phyloP scores from a whole-genome alignment of 2,888 invertebrate species.

The Autographa pulchrina region DNA sequence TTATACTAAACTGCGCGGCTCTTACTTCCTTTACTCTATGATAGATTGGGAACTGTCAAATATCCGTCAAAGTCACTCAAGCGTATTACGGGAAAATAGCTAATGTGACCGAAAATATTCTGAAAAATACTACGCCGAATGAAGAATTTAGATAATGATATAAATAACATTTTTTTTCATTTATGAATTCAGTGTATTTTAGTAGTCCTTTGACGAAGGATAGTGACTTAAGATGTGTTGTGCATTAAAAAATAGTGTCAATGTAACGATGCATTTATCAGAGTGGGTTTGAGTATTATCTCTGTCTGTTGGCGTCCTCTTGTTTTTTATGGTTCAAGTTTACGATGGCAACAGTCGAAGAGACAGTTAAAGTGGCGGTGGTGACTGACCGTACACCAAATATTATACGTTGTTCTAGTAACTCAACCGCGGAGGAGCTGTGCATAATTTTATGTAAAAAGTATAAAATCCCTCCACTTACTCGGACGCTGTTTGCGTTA shows the following conservation, averaged over 20 bases:
- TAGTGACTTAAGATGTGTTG: slow-evolving; percentile 62
- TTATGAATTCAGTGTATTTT: slow-evolving; percentile 33
- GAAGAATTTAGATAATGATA: slow-evolving; percentile 53
- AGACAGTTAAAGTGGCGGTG: slow-evolving; percentile 83
- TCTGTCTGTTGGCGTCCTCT: slow-evolving; percentile 78
- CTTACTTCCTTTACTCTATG: neutral
- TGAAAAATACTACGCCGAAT: slow-evolving; percentile 55
- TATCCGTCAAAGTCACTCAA: slow-evolving; percentile 18
- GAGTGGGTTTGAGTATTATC: slow-evolving; percentile 71
- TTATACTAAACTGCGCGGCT: neutral
- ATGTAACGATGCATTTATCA: slow-evolving; percentile 63
- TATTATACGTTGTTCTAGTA: slow-evolving; percentile 81
- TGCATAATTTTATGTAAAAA: slow-evolving; percentile 92
- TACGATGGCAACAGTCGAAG: slow-evolving; percentile 83
- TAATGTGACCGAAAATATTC: slow-evolving; percentile 43
- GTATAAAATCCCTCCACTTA: slow-evolving; percentile 93
- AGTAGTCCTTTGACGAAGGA: slow-evolving; percentile 27
- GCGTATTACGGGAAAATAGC: slow-evolving; percentile 56
- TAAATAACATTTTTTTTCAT: slow-evolving; percentile 59
- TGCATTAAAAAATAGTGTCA: slow-evolving; percentile 56
- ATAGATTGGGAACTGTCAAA: neutral
- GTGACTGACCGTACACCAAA: slow-evolving; percentile 80
- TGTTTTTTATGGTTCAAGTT: slow-evolving; percentile 80
- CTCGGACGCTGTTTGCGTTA: slow-evolving; percentile 94
- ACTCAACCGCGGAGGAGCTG: slow-evolving; percentile 91